Evolutionary conservation across 2,113 vertebrate genomes (phyloP).

Genomic region (Datnioides undecimradiatus): DNA sequence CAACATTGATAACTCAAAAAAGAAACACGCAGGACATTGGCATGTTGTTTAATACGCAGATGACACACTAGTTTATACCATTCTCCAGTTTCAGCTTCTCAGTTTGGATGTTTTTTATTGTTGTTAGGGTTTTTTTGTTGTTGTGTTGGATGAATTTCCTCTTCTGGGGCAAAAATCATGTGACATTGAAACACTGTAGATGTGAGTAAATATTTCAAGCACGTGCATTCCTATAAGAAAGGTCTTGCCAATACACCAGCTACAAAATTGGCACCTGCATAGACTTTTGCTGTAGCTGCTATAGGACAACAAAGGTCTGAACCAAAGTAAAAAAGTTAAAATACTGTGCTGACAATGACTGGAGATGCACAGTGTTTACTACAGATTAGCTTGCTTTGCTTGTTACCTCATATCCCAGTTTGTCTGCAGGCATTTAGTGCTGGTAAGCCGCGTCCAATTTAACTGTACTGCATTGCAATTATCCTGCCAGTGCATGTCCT

Average conservation of each 20-base stretch:
- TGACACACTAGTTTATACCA: neutral
- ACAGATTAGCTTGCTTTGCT: conserved; percentile 10
- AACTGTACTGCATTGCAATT: conserved; percentile 17
- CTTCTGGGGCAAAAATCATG: neutral
- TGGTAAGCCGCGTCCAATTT: conserved; percentile 15
- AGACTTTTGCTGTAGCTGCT: neutral
- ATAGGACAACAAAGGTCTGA: neutral
- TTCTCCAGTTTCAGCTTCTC: neutral
- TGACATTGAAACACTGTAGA: neutral
- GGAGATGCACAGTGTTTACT: conserved; percentile 14
- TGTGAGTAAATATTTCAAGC: neutral
- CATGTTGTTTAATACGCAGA: too few relatives aligned
- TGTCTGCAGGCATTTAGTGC: conserved; percentile 22
- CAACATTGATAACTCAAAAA: neutral
- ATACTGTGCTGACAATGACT: neutral
- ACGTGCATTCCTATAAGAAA: neutral
- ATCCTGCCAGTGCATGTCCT: neutral
- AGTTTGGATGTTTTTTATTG: neutral
- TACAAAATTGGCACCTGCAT: neutral
- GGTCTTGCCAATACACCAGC: neutral
- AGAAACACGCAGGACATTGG: neutral
- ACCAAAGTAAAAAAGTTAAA: neutral
- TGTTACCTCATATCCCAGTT: conserved; percentile 17
- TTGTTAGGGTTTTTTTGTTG: neutral
- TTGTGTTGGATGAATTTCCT: neutral